Conservation (phyloP, 2,797 vertebrate species). For the Dicrostonyx torquatus region DNA sequence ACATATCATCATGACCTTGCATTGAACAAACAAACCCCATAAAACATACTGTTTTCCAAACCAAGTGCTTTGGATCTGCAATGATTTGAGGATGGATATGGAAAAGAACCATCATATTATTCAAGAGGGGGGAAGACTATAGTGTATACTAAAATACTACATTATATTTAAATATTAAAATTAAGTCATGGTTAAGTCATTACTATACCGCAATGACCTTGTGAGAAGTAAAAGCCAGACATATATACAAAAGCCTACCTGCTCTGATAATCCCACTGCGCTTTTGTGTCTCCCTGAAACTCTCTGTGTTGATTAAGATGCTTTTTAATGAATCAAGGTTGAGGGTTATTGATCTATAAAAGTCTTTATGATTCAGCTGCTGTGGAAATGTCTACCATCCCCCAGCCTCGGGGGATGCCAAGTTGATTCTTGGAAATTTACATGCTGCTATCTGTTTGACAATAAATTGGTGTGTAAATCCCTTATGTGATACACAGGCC, state of each 20-base stretch:
- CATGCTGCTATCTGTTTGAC: slow-evolving; percentile 67
- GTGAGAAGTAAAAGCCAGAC: background rate
- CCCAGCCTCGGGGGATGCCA: slow-evolving; percentile 59
- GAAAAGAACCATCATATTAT: background rate
- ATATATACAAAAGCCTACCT: slow-evolving; percentile 36
- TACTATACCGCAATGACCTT: slow-evolving; percentile 45
- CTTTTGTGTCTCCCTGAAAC: slow-evolving; percentile 62
- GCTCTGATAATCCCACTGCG: slow-evolving; percentile 42
- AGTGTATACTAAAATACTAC: background rate
- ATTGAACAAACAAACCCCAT: background rate
- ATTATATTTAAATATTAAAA: background rate
- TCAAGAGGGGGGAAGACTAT: background rate
- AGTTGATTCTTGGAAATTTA: slow-evolving; percentile 72
- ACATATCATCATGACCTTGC: background rate
- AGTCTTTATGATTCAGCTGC: slow-evolving; percentile 72
- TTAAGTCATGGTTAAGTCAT: background rate
- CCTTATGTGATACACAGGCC: slow-evolving; percentile 57
- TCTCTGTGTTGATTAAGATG: slow-evolving; percentile 69
- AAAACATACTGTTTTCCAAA: background rate
- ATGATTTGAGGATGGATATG: background rate
- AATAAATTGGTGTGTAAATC: slow-evolving; percentile 68
- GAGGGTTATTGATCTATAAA: slow-evolving; percentile 77
- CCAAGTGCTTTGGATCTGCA: background rate
- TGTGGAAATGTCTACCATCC: slow-evolving; percentile 57
- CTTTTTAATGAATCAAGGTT: slow-evolving; percentile 59